phyloP scores from a whole-genome alignment of 2,113 vertebrate genomes.

The Ochotona princeps region DNA sequence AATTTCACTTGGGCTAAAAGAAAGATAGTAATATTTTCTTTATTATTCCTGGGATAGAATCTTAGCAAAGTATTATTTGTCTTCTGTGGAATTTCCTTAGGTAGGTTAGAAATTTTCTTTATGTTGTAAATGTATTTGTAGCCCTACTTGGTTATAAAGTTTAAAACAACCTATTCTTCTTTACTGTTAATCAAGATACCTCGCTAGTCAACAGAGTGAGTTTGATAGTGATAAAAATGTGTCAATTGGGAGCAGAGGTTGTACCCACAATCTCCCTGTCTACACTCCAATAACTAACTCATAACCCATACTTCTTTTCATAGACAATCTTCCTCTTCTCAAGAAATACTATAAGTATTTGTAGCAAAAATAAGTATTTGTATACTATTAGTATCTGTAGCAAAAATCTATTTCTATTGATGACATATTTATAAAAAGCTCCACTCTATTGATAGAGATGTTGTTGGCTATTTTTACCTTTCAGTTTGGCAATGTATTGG shows the following conservation, averaged over 20 bases:
- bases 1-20: background rate
- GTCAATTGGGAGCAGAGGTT: background rate
- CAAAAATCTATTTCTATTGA: background rate
- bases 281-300: background rate
- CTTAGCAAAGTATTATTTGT: background rate
- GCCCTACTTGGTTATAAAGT: background rate
- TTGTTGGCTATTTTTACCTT: background rate
- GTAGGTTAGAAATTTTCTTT: background rate
- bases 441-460: background rate
- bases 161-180: background rate
- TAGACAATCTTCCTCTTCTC: background rate
- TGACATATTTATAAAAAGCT: background rate
- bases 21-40: background rate
- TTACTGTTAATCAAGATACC: background rate
- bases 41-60: background rate
- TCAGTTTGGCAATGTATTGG: background rate
- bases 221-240: background rate
- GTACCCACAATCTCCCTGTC: background rate
- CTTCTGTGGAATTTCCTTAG: background rate
- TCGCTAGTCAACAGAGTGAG: background rate
- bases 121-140: background rate
- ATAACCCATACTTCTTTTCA: background rate
- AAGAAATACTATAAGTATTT: background rate
- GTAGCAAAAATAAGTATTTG: no score
- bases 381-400: background rate